Conservation (phyloP, 2,113 vertebrate species). For the Perca flavescens region DNA sequence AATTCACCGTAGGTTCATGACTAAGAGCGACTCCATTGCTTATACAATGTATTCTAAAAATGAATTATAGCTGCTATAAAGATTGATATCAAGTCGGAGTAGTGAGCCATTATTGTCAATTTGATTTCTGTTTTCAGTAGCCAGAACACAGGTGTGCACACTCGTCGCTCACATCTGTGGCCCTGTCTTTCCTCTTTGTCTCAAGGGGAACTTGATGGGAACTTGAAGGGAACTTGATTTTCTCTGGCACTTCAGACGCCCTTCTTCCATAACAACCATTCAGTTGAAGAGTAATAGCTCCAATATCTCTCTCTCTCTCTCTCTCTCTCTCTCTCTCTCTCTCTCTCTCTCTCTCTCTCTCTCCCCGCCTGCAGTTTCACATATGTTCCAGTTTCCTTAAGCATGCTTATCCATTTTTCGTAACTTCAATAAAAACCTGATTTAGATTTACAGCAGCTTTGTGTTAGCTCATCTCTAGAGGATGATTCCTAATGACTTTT, state of each 20-base stretch:
- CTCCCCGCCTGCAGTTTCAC: neutral
- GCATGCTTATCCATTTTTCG: neutral
- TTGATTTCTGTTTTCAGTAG: neutral
- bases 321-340: neutral
- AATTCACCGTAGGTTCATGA: too few relatives aligned
- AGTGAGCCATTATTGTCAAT: neutral
- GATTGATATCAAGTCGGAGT: neutral
- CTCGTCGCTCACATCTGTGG: neutral
- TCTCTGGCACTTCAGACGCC: conserved; percentile 30
- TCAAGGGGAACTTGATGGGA: conserved; percentile 28
- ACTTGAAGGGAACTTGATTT: conserved; percentile 40
- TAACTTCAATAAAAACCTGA: conserved; percentile 16
- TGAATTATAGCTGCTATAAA: neutral
- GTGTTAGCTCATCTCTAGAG: neutral
- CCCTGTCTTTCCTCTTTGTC: conserved; percentile 19
- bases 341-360: too few relatives aligned
- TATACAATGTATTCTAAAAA: neutral
- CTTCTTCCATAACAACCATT: conserved; percentile 27
- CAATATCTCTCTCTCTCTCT: conserved; percentile 29
- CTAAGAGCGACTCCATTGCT: too few relatives aligned
- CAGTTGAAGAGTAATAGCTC: conserved; percentile 49
- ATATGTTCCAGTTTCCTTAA: conserved; percentile 5
- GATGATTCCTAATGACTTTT: neutral
- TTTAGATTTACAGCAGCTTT: neutral
- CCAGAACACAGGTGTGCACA: neutral